Percentiles rank a stretch among this genome's conserved stretches.
phyloP scores from a whole-genome alignment of 2,113 vertebrate species.

The human region DNA sequence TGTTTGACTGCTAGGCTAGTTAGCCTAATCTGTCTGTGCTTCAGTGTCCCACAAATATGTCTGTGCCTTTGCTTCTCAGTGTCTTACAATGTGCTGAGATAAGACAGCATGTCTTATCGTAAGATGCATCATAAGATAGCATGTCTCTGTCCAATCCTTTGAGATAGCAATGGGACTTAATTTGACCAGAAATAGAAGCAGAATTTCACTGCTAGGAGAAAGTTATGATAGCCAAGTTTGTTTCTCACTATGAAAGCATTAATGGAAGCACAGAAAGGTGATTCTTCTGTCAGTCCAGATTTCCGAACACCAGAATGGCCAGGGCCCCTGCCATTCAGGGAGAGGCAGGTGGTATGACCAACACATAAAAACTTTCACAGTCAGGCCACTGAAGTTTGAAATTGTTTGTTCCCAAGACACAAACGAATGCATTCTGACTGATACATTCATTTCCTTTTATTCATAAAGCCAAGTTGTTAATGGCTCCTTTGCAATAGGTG shows the following conservation, averaged over 20 bases:
- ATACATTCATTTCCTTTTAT: neutral
- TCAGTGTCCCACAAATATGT: neutral
- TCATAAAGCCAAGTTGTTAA: conserved; percentile 9
- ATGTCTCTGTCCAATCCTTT: neutral
- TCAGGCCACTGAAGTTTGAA: neutral
- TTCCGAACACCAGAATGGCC: neutral
- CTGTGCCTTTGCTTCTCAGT: neutral
- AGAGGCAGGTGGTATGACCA: neutral
- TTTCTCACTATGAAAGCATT: rapidly evolving
- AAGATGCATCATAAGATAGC: neutral
- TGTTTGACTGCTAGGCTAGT: no score
- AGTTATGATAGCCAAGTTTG: neutral
- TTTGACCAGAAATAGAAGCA: neutral
- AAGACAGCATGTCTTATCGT: no score
- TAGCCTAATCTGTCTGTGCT: neutral
- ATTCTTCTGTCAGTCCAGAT: neutral
- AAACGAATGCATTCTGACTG: neutral
- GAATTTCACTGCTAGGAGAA: neutral
- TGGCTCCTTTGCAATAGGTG: neutral
- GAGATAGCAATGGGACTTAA: neutral
- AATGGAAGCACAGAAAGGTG: neutral
- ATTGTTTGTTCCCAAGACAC: neutral
- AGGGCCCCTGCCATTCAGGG: no score
- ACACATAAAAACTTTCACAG: no score
- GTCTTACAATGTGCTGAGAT: no score